A percentile compares a stretch with the other conserved stretches of the same genome.
Conservation (phyloP, 1,140 invertebrate species). For the Drosophila sproati region DNA sequence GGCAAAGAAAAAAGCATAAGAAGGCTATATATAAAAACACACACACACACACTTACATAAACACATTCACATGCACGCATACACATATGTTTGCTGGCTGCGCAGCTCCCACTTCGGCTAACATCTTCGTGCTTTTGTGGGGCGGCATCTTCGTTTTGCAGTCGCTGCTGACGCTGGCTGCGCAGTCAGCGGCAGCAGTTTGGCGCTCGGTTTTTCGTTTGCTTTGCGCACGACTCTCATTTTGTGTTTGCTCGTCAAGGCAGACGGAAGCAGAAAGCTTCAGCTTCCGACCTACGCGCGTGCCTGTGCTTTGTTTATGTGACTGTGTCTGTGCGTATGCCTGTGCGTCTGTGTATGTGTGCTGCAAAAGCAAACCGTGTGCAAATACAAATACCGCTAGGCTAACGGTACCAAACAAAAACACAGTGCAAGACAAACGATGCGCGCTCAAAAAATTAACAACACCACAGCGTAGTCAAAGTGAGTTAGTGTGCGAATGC, state of each 20-base stretch:
- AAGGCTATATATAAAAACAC: constrained; percentile 43
- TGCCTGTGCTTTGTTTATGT: constrained; percentile 16
- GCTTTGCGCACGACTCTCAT: constrained; percentile 81
- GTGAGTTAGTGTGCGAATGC: constrained; percentile 32
- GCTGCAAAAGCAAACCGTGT: constrained; percentile 17
- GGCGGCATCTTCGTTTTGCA: constrained; percentile 60
- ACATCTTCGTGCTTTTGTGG: constrained; percentile 60
- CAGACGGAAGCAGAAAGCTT: constrained; percentile 66
- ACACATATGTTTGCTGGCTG: constrained; percentile 26
- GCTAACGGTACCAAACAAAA: constrained; percentile 44
- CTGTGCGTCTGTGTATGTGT: constrained; percentile 20
- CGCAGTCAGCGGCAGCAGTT: constrained; percentile 31
- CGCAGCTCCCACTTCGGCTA: constrained; percentile 54
- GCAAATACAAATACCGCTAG: constrained; percentile 45
- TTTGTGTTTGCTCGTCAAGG: constrained; percentile 79
- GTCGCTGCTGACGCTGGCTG: constrained; percentile 23
- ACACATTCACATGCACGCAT: not conserved
- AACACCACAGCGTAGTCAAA: constrained; percentile 24
- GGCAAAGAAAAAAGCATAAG: constrained; percentile 56
- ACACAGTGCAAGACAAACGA: constrained; percentile 32
- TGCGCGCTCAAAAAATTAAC: constrained; percentile 54
- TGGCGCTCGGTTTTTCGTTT: constrained; percentile 72
- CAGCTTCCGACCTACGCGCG: constrained; percentile 53
- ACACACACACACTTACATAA: constrained; percentile 1
- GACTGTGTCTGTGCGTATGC: constrained; percentile 2